These are phyloP conservation scores for Charaxes varanes DNA, from an alignment of 1,140 invertebrate genomes.

Conservation along the genomic window DNA sequence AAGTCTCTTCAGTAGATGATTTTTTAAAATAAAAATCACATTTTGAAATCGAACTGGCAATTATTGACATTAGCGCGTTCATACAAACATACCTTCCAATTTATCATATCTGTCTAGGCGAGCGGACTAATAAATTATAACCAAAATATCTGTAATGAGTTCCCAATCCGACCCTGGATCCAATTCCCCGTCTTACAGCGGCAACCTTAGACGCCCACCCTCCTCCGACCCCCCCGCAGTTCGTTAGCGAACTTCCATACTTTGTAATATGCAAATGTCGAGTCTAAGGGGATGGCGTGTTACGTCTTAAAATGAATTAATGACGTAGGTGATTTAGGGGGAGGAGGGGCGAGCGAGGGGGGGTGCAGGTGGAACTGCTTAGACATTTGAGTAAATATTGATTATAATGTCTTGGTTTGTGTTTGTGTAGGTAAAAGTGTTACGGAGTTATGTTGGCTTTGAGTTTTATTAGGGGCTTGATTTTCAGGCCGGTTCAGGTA, in stretches of 20 bases:
- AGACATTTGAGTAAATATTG: slow-evolving; percentile 19
- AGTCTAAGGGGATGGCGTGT: slow-evolving; percentile 49
- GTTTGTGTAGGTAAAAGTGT: slow-evolving; percentile 6
- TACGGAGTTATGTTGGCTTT: slow-evolving; percentile 3
- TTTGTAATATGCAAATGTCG: slow-evolving; percentile 73
- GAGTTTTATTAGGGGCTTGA: no score
- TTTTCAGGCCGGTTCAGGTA: no score
- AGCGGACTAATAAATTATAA: no score
- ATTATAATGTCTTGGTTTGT: slow-evolving; percentile 18
- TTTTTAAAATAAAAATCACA: no score
- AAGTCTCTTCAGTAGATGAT: no score
- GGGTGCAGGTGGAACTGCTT: slow-evolving; percentile 8
- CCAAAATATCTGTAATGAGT: no score
- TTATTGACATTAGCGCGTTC: no score
- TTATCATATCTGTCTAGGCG: no score
- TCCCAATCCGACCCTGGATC: slow-evolving; percentile 39
- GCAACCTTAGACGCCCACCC: slow-evolving; percentile 48
- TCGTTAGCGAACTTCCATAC: slow-evolving; percentile 72
- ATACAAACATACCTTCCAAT: neutral
- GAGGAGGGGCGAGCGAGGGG: slow-evolving; percentile 11
- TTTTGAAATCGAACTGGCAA: no score
- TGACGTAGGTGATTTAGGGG: slow-evolving; percentile 61
- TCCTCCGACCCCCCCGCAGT: slow-evolving; percentile 32
- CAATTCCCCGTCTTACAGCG: slow-evolving; percentile 66
- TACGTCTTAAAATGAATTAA: slow-evolving; percentile 73